Evolutionary conservation across 2,888 invertebrate genomes (phyloP), one percentile per base, ranked within the genome.

Genomic region (Diaphora mendica): DNA sequence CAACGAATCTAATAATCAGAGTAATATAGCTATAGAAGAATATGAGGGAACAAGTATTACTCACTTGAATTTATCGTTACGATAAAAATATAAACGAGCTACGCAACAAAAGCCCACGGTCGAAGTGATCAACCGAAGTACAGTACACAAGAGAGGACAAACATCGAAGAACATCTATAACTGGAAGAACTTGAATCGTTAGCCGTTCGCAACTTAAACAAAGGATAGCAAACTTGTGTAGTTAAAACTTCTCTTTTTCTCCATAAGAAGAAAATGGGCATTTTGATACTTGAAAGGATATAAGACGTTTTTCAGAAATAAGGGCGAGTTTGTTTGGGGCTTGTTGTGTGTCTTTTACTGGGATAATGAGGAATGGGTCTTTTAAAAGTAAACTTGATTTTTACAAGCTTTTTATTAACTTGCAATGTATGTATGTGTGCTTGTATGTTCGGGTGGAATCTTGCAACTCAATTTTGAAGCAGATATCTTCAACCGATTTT

Each of bases 181-280:
- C 75, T 72, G 73, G 67, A 75, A 73, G 64, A 89, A 89, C 81
- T 89, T 88, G 74, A 78, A 85, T 89, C 89, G 89, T 89, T 89
- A 87, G 83, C 83, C 77, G 82, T 82, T 85, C 79, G 71, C 70
- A 85, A 87, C 87, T 86, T 78, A 86, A 88, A 87, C 84, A 84
- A 83, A 81, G 81, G 84, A 82, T 83, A 78, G 71, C 79, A 78
- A 87, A 88, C 83, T 88, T 86, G 73, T 64, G 81, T 81, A 79
- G 84, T 87, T 84, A 84, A 81, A 80, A 81, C 78, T 83, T 86
- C 62, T 74, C 79, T 85, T 83, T 83, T 84, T 83, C 59, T 68
- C 42, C 70, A 70, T 20, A 44, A 65, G 11, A 55, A 64, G 64
- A 42, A 72, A 64, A 51, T 51, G 65, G 67, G 13, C 39, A 59